These are phyloP conservation scores for Agrochola lychnidis DNA, from an alignment of 2,888 invertebrate species.

Conservation along the genomic window DNA sequence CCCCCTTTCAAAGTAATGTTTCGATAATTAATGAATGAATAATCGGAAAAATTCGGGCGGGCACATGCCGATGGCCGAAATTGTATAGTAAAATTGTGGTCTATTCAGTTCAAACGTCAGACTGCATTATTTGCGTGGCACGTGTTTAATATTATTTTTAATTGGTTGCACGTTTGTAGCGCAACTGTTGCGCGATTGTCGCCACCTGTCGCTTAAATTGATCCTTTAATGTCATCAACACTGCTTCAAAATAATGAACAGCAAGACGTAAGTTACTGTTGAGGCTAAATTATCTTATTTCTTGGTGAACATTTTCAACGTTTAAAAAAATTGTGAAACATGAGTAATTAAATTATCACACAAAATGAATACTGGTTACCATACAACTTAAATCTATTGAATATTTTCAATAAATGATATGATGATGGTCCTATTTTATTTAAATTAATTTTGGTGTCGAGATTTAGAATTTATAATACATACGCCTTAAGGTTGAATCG, in stretches of 20 bases:
- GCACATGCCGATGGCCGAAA: too few species aligned
- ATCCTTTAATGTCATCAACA: background rate
- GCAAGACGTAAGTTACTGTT: too few species aligned
- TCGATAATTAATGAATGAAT: too few species aligned
- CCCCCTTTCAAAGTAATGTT: too few species aligned
- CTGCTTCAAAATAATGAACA: background rate
- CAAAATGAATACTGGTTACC: slow-evolving; percentile 62
- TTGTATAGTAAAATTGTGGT: background rate
- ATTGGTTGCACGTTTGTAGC: slow-evolving; percentile 5
- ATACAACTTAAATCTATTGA: slow-evolving; percentile 61
- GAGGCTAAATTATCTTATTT: background rate
- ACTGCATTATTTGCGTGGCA: background rate
- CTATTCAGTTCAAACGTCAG: background rate
- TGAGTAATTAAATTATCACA: slow-evolving; percentile 42
- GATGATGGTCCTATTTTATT: slow-evolving; percentile 46
- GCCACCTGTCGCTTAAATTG: slow-evolving; percentile 1
- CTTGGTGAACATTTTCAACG: background rate
- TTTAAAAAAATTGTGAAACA: slow-evolving; percentile 35
- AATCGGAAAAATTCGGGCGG: too few species aligned
- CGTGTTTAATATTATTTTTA: background rate
- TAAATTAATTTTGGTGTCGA: slow-evolving; percentile 14
- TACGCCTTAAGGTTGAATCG: background rate
- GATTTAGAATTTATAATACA: slow-evolving; percentile 9
- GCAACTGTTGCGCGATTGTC: background rate
- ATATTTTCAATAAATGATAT: slow-evolving; percentile 53